Base-by-base conservation (phyloP, 2,113 vertebrate species). In the Holacanthus passer region DNA sequence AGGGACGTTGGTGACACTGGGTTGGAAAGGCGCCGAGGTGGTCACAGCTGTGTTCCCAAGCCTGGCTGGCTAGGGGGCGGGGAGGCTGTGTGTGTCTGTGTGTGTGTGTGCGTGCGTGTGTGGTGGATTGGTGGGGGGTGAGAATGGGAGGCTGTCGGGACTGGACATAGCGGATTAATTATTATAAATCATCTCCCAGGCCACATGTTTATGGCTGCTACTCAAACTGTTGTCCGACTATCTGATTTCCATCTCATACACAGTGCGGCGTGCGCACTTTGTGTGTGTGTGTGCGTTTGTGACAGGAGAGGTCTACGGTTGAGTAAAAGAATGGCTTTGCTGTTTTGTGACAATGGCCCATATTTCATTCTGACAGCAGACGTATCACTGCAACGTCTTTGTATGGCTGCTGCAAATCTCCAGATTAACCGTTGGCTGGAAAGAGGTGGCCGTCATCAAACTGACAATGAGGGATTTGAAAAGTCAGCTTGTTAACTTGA, bases 161-260 rank as follows among this genome's bases (percentile, higher is more conserved):
- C 89, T 79, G 92, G 89, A 93, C 79, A 80, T 77, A 81, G 75
- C 43, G 83, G 94, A 95, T 96, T 95, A 94, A 94, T 95, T 93
- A 93, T 86, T 60, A 91, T 94, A 93, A 94, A 94, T 94, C 89
- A 93, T 92, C 72, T 90, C 88, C 63, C 73, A 63, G 87, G 73
- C 70, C 88, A 79, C 83, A 84, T 90, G 85, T 91, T 92, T 84
- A 92, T 73, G 79, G 74, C 78, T 82, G 66, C 82, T 71, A 70
- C 48, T 83, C 60, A 70, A 78, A 82, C 70, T 52, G 90, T 83
- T 84, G 87, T 67, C 66, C 77, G 59, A 71, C 82, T 81, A 48
- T 80, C 53, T 3, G 63, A 73, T 88, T 82, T 79, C 45, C 48
- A 83, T 89, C 75, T 71, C 9, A 52, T 13, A 24, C 65, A 47